Evolutionary conservation across 2,113 vertebrate species (phyloP).

Genomic region (Oreotrochilus melanogaster): DNA sequence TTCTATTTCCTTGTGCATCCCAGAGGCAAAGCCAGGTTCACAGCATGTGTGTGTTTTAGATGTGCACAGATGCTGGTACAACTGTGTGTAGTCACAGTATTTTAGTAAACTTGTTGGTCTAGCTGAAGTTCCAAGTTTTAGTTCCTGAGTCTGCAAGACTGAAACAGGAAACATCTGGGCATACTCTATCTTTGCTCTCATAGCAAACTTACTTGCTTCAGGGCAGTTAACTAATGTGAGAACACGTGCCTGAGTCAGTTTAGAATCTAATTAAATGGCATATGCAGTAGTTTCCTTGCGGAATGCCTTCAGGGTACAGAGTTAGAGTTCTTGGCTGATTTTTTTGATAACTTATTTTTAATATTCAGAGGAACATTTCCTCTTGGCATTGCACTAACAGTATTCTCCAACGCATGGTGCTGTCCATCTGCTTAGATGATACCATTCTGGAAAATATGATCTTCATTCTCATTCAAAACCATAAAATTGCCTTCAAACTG

Average conservation of each 20-base stretch:
- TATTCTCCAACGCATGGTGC: background rate
- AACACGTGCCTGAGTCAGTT: background rate
- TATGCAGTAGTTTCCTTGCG: background rate
- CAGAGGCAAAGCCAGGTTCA: background rate
- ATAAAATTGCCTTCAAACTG: constrained; percentile 14
- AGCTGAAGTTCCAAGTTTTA: background rate
- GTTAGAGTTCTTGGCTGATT: background rate
- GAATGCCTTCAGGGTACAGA: background rate
- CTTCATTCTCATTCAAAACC: constrained; percentile 30
- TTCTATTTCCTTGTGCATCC: background rate
- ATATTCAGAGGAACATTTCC: background rate
- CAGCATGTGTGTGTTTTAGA: background rate
- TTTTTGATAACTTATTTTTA: background rate
- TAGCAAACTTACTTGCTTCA: background rate
- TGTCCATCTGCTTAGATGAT: constrained; percentile 20
- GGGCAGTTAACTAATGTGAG: background rate
- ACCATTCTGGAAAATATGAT: background rate
- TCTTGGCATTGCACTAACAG: background rate
- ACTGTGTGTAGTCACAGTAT: background rate
- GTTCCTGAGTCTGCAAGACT: background rate
- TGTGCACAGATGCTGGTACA: background rate
- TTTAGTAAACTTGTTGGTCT: background rate
- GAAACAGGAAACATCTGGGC: background rate
- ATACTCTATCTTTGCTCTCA: background rate
- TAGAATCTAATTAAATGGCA: background rate